Evolutionary conservation across 2,888 invertebrate species (phyloP).

Genomic region (Epistrophella euchroma): DNA sequence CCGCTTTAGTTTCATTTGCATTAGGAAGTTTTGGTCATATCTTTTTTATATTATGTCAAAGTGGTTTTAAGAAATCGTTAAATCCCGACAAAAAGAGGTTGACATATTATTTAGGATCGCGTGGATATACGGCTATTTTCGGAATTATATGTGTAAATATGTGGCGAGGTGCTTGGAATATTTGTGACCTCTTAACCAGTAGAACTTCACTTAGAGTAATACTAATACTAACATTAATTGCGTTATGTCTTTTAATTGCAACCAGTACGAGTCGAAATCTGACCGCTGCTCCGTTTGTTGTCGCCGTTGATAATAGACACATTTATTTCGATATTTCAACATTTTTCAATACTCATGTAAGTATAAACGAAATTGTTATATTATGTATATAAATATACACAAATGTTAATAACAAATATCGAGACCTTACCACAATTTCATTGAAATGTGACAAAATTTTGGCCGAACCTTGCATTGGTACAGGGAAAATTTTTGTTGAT

Average conservation of each 20-base stretch:
- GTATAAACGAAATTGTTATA: slow-evolving; percentile 81
- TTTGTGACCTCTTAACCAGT: slow-evolving; percentile 89
- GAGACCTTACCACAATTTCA: too few relatives aligned
- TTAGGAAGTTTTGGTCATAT: slow-evolving; percentile 90
- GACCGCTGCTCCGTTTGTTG: slow-evolving; percentile 91
- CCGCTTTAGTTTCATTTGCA: slow-evolving; percentile 88
- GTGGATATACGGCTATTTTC: slow-evolving; percentile 90
- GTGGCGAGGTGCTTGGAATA: slow-evolving; percentile 93
- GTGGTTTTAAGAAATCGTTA: slow-evolving; percentile 85
- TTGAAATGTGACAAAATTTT: too few relatives aligned
- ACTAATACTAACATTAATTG: slow-evolving; percentile 87
- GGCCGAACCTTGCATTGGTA: too few relatives aligned
- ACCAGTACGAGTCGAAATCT: slow-evolving; percentile 91
- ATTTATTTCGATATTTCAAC: slow-evolving; percentile 94
- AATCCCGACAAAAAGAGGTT: slow-evolving; percentile 89
- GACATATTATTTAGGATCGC: slow-evolving; percentile 88
- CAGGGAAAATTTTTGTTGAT: too few relatives aligned
- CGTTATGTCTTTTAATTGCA: slow-evolving; percentile 88
- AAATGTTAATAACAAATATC: too few relatives aligned
- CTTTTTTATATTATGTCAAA: slow-evolving; percentile 88
- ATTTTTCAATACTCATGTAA: slow-evolving; percentile 92
- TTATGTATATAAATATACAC: too few relatives aligned
- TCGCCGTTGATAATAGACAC: slow-evolving; percentile 89
- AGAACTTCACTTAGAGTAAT: slow-evolving; percentile 85
- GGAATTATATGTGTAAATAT: slow-evolving; percentile 93